A percentile compares a stretch with the other conserved stretches of the same genome.
Conservation (phyloP, 2,797 vertebrate species). For the Selene dorsalis region DNA sequence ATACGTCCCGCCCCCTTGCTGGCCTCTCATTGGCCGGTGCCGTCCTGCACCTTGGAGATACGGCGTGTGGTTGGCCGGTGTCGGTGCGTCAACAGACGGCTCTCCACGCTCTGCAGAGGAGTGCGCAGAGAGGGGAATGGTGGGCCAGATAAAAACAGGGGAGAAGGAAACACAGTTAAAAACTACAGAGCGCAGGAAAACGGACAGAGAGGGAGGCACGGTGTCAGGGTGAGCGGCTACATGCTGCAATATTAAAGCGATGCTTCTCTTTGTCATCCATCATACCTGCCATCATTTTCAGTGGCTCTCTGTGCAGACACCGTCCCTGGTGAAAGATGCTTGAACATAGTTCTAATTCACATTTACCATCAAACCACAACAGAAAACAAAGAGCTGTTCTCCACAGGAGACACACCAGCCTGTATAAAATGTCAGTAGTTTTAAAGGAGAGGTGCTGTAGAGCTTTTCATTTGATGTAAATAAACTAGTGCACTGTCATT, state of each 20-base stretch:
- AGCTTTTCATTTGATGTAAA: no score
- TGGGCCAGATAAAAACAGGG: conserved; percentile 18
- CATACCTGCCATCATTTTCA: neutral
- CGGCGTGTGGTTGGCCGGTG: conserved; percentile 41
- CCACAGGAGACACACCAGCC: no score
- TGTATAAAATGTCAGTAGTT: no score
- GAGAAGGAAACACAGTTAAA: neutral
- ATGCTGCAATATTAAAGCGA: conserved; percentile 3
- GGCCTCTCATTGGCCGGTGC: conserved; percentile 49
- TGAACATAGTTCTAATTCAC: no score
- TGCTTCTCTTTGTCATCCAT: neutral
- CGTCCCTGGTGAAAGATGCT: no score
- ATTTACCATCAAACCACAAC: no score
- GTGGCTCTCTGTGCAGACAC: neutral
- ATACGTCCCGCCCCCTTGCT: conserved; percentile 50
- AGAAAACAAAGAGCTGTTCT: no score
- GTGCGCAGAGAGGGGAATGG: conserved; percentile 39
- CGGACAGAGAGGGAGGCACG: neutral
- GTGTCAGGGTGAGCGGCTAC: neutral
- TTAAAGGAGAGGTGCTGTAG: no score
- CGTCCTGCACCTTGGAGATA: conserved; percentile 27
- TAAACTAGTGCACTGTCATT: no score
- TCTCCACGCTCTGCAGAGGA: conserved; percentile 47
- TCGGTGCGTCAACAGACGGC: conserved; percentile 41
- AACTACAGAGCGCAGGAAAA: neutral